Evolutionary conservation across 1,140 invertebrate genomes (phyloP).

Genomic region (Bactericera cockerelli): DNA sequence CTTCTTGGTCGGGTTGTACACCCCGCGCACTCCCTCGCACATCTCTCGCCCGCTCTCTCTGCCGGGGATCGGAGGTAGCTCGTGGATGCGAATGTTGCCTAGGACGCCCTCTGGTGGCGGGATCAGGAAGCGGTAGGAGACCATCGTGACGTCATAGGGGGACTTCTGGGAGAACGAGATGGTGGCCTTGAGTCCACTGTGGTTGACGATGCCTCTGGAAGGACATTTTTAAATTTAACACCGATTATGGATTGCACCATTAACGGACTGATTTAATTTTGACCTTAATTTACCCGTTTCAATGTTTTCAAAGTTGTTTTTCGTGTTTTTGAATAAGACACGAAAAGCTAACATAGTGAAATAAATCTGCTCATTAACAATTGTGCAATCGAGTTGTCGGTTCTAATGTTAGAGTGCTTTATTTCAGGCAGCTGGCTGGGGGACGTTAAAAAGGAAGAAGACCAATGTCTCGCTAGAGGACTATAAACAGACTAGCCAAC

Average conservation of each 20-base stretch:
- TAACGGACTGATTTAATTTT: too few species aligned
- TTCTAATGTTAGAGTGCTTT: too few species aligned
- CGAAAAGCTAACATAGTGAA: too few species aligned
- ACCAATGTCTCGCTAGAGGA: too few species aligned
- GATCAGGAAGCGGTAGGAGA: conserved; percentile 28
- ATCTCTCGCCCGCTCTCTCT: conserved; percentile 25
- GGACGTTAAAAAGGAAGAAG: too few species aligned
- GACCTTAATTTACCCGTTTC: too few species aligned
- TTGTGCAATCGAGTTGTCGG: too few species aligned
- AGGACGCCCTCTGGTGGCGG: conserved; percentile 29
- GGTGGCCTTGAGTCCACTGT: conserved; percentile 63
- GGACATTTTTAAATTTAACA: conserved; percentile 9
- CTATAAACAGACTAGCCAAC: too few species aligned
- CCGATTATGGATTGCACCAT: background rate
- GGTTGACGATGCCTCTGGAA: conserved; percentile 53
- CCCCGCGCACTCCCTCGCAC: conserved; percentile 36
- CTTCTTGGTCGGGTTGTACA: conserved; percentile 49
- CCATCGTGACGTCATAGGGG: conserved; percentile 65
- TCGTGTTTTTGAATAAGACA: too few species aligned
- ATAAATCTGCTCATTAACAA: too few species aligned
- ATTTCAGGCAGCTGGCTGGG: too few species aligned
- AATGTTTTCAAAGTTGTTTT: too few species aligned
- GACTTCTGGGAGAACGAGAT: conserved; percentile 66
- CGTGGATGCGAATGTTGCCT: conserved; percentile 48
- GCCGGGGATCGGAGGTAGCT: conserved; percentile 35